Conservation (phyloP, 2,888 invertebrate species). For the Proisotoma minuta region DNA sequence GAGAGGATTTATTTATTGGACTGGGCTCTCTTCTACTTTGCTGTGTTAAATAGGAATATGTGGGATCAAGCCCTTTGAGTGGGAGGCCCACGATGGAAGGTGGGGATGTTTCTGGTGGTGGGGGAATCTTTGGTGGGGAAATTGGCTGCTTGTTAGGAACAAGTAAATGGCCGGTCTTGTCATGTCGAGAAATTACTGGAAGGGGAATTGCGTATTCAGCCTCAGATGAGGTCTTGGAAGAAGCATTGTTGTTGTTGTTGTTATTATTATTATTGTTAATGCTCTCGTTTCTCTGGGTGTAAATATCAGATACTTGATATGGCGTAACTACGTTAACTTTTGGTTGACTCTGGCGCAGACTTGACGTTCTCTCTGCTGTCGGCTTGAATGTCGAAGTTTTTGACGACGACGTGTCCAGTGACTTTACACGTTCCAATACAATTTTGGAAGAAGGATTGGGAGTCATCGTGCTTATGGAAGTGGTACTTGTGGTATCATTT, state of each 20-base stretch:
- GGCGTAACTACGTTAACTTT: constrained; percentile 44
- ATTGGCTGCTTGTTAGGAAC: not conserved
- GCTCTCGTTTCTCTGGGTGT: constrained; percentile 25
- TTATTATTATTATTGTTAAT: not conserved
- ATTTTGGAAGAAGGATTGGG: too few species aligned
- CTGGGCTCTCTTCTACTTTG: too few species aligned
- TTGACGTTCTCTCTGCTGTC: constrained; percentile 35
- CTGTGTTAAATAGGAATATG: constrained; percentile 1
- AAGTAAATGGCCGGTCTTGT: not conserved
- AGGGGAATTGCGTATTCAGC: constrained; percentile 38
- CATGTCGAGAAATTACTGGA: constrained; percentile 21
- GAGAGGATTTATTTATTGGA: constrained; percentile 25
- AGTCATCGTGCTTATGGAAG: too few species aligned
- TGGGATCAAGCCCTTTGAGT: not conserved
- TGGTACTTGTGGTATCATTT: constrained; percentile 1
- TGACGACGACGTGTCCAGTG: constrained; percentile 30
- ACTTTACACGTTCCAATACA: constrained; percentile 43
- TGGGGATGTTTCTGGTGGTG: constrained; percentile 29
- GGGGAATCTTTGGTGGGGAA: constrained; percentile 31
- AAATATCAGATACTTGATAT: constrained; percentile 41
- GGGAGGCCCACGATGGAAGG: constrained; percentile 28
- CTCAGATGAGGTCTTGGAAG: constrained; percentile 17
- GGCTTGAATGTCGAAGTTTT: not conserved
- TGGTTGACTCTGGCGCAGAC: constrained; percentile 18
- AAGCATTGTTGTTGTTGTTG: constrained; percentile 6